A percentile compares a stretch with the other conserved stretches of the same genome.
These are phyloP conservation scores for Autographa pulchrina DNA, from an alignment of 2,888 invertebrate genomes.

Conservation along the genomic window DNA sequence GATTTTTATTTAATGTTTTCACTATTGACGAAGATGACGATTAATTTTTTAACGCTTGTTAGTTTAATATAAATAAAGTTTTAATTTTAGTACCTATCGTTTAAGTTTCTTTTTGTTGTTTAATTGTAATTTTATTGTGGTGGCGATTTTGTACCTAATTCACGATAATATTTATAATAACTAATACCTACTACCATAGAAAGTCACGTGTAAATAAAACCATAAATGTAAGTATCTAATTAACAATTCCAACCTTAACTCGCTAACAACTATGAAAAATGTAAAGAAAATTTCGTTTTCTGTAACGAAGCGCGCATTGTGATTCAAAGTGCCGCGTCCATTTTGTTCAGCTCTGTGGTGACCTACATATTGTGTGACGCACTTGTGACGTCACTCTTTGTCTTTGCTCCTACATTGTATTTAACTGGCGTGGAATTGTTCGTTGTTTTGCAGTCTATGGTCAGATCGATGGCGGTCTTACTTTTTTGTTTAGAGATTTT, in stretches of 20 bases:
- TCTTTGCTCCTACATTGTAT: constrained; percentile 57
- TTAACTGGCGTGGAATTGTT: constrained; percentile 53
- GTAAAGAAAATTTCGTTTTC: constrained; percentile 20
- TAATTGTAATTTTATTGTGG: too few relatives aligned
- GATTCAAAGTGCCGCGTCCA: constrained; percentile 49
- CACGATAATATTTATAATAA: too few relatives aligned
- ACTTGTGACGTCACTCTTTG: constrained; percentile 69
- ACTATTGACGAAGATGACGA: too few relatives aligned
- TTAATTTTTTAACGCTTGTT: too few relatives aligned
- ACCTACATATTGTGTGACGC: constrained; percentile 72
- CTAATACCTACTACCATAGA: too few relatives aligned
- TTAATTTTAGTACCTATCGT: too few relatives aligned
- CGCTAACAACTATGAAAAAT: constrained; percentile 26
- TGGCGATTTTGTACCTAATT: too few relatives aligned
- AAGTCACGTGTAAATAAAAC: too few relatives aligned
- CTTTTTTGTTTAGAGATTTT: constrained; percentile 14
- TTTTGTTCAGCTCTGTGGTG: constrained; percentile 53
- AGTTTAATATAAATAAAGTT: too few relatives aligned
- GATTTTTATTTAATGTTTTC: too few relatives aligned
- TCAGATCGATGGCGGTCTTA: background rate
- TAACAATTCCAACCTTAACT: background rate
- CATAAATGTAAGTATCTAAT: background rate
- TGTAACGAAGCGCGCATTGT: constrained; percentile 52
- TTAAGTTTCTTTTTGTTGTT: too few relatives aligned
- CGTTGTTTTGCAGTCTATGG: constrained; percentile 36